Conservation (phyloP, 2,113 vertebrate genomes). For the Eublepharis macularius region DNA sequence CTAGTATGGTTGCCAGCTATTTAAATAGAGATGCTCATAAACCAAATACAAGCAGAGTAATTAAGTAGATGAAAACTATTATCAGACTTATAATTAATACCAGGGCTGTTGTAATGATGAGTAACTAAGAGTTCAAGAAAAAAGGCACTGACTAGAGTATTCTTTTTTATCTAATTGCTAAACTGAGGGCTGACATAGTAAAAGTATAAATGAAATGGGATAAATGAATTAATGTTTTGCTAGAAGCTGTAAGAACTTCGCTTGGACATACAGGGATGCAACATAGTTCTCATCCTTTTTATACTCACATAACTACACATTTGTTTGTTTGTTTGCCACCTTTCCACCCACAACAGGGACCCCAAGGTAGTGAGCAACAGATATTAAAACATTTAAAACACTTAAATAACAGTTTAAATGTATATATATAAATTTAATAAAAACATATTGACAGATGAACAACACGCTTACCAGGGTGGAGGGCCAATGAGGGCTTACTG, state of each 20-base stretch:
- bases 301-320: background rate
- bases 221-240: background rate
- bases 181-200: background rate
- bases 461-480: no score
- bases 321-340: no score
- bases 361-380: no score
- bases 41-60: background rate
- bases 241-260: background rate
- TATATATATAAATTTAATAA: no score
- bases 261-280: background rate
- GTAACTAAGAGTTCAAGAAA: background rate
- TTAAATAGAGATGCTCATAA: background rate
- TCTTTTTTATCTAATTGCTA: background rate
- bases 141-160: background rate
- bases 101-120: background rate
- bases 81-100: background rate
- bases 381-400: no score
- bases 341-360: no score
- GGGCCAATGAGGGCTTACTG: no score
- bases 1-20: background rate
- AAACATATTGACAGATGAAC: no score
- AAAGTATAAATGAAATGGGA: background rate
- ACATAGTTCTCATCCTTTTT: background rate
- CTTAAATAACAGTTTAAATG: no score
- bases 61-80: background rate